phyloP scores from a whole-genome alignment of 2,113 vertebrate species.

The Casuarius casuarius region DNA sequence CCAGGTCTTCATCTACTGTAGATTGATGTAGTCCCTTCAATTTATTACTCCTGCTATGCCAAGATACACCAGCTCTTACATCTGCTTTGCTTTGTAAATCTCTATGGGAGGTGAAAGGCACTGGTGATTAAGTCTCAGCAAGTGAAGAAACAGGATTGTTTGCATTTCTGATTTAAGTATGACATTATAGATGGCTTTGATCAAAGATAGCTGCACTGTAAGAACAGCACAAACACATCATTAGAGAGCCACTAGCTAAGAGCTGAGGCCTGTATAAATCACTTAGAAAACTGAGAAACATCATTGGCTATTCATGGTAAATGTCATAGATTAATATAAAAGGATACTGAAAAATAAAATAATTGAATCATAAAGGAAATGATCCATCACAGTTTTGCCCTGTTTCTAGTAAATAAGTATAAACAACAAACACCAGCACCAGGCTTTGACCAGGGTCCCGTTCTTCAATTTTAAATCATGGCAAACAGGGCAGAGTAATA shows the following conservation, averaged over 20 bases:
- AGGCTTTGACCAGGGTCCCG: background rate
- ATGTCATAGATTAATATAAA: background rate
- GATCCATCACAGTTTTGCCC: background rate
- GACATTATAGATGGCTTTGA: background rate
- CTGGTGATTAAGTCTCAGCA: background rate
- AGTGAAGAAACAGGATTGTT: background rate
- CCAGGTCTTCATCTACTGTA: background rate
- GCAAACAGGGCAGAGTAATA: background rate
- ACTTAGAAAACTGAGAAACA: background rate
- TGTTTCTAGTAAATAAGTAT: background rate
- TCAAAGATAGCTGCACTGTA: background rate
- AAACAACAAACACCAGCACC: background rate
- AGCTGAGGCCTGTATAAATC: background rate
- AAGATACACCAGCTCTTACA: background rate
- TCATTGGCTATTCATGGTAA: background rate
- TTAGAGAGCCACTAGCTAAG: background rate
- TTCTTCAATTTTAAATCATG: background rate
- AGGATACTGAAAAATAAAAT: background rate
- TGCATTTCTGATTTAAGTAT: background rate
- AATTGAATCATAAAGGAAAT: background rate
- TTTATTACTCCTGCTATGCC: background rate
- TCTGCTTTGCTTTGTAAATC: background rate
- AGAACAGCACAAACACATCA: background rate
- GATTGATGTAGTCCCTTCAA: background rate
- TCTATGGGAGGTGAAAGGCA: background rate